Base-by-base conservation (phyloP, 2,888 invertebrate species). In the Timema cristinae region DNA sequence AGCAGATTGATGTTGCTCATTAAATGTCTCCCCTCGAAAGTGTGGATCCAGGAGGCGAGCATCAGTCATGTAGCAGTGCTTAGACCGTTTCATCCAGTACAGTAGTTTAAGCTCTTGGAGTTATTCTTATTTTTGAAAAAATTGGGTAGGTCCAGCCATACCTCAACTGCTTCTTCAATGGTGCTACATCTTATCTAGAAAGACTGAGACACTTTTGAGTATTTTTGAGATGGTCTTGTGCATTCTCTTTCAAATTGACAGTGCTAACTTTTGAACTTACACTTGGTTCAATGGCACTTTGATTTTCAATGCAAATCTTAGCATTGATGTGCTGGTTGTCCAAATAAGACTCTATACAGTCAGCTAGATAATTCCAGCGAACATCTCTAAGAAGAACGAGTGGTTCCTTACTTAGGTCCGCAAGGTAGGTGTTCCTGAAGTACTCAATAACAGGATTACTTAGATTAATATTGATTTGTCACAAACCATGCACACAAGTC, bases 341-440 rank as follows among this genome's bases (percentile, higher is more conserved):
- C 7, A 50, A 71, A 49, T 67, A 71, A 4, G 52, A 67, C 48
- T 63, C 15, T 0, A 6, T 32, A 67, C 51, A 67, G 50, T 67
- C 51, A 50, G 67, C 50, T 11, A 11, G 2, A 67, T 49, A 8
- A 15, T 16, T 15, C n/a, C 32, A 7, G 6, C 16, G 66, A 13
- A 15, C 51, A 50, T 67, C 51, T 8, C 50, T 49, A 15, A 15
- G 67, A n/a, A 50, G 50, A 67, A 0, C 67, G 67, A 67, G 67
- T 7, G n/a, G 66, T 71, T 66, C 50, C 50, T 32, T 67, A 71
- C 32, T 66, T 67, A 13, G 7, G 6, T 9, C 66, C 66, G 67
- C 71, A 67, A 71, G 50, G 47, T 51, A 6, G 15, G 32, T 66
- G 13, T 71, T 67, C 32, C 51, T 56, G 52, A 71, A 71, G 51